Base-by-base conservation (phyloP, 2,797 vertebrate genomes). In the Sebastes steindachneri region DNA sequence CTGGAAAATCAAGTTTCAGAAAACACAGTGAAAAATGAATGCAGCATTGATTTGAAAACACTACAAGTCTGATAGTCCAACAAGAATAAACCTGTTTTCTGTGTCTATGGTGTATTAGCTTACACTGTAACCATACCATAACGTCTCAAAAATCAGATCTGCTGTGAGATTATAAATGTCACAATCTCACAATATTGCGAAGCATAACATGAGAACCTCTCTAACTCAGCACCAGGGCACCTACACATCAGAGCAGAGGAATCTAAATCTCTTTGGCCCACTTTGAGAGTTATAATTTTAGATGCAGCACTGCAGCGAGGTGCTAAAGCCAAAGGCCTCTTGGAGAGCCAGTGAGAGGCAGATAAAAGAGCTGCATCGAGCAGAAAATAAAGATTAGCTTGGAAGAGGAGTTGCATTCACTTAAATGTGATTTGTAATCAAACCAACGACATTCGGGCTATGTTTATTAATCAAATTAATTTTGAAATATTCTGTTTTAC, bases 231-330 rank as follows among this genome's bases (percentile, higher is more conserved):
- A 70, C 53, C 66, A 14, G 80, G 72, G 80, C 86, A 89, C 83
- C 78, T 76, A 84, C 91, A 92, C 85, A 86, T 86, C 86, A 84
- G 72, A 31, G 72, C 41, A 28, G 75, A 55, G 75, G 80, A 88
- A 86, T 90, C 80, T 75, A 79, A 89, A 91, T 91, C 85, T 88
- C 79, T 83, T 84, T 90, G 90, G 88, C 89, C 89, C 86, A 89
- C 80, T 92, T 94, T 74, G 68, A 88, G 83, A 81, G 91, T 84
- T 87, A 86, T 88, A 89, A 91, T 93, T 93, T 93, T 93, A 91
- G 92, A 90, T 84, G 76, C 87, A 88, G 90, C 85, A 25, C 83
- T 83, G 89, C 88, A 90, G 86, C 45, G 82, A 86, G 80, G 86
- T 84, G 88, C 84, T 73, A 63, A 89, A 88, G 89, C 84, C 88